Conservation (phyloP, 2,113 vertebrate genomes). For the Macheiramphus alcinus region DNA sequence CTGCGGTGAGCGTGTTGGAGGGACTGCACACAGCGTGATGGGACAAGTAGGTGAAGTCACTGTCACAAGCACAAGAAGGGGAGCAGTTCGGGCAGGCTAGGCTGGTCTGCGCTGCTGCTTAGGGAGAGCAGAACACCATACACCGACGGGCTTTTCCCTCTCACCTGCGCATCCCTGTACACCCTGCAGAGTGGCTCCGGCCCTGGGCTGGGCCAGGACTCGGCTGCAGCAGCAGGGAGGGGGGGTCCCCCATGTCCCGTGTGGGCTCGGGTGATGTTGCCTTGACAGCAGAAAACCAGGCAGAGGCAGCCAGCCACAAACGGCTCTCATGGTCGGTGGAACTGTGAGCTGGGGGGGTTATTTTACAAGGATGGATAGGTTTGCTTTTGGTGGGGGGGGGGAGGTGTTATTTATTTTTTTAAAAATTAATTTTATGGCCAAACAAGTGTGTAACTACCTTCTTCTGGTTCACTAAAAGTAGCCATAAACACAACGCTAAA, state of each 20-base stretch:
- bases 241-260: rapidly evolving
- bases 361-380: not conserved
- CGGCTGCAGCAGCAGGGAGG: rapidly evolving
- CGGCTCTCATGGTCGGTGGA: rapidly evolving
- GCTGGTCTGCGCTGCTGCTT: not conserved
- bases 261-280: too few species aligned
- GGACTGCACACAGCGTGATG: rapidly evolving
- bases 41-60: not conserved
- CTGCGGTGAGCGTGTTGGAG: not conserved
- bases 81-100: not conserved
- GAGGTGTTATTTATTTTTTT: not conserved
- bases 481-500: not conserved
- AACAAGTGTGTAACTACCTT: not conserved
- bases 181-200: not conserved
- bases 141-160: rapidly evolving
- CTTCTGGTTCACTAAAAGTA: not conserved
- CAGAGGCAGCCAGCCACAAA: not conserved
- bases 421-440: not conserved
- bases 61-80: not conserved
- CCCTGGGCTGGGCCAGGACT: not conserved
- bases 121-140: not conserved
- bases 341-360: rapidly evolving
- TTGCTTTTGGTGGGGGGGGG: not conserved
- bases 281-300: not conserved
- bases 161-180: rapidly evolving